Percentiles rank a stretch among this genome's conserved stretches.
Evolutionary conservation across 2,113 vertebrate species (phyloP).

Genomic region (Vulpes ferrilata): DNA sequence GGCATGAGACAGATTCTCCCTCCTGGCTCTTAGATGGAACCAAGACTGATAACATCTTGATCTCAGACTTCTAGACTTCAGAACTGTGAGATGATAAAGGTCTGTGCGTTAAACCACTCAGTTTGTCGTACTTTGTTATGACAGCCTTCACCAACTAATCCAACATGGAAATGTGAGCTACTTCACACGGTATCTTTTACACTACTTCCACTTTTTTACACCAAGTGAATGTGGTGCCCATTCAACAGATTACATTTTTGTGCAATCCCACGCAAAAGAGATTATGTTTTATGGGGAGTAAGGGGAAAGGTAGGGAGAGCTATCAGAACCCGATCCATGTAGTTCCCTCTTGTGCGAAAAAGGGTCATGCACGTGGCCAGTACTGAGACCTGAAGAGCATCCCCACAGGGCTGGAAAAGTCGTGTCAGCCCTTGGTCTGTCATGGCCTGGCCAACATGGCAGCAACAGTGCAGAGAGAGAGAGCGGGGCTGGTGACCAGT

Average conservation of each 20-base stretch:
- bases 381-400: slow-evolving; percentile 81
- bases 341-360: not conserved
- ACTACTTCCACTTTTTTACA: not conserved
- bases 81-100: not conserved
- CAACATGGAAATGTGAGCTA: not conserved
- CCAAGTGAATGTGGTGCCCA: not conserved
- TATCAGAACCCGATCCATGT: not conserved
- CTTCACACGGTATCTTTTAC: not conserved
- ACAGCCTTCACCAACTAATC: not conserved
- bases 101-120: not conserved
- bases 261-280: not conserved
- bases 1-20: not conserved
- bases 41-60: not conserved
- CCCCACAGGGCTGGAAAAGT: slow-evolving; percentile 82
- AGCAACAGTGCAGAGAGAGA: slow-evolving; percentile 82
- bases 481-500: slow-evolving; percentile 55
- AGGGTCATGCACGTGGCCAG: not conserved
- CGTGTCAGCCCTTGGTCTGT: slow-evolving; percentile 67
- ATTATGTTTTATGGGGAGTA: not conserved
- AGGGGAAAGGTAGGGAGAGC: not conserved
- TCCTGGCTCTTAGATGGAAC: not conserved
- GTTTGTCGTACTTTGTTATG: not conserved
- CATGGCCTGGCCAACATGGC: slow-evolving; percentile 53
- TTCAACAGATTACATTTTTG: not conserved
- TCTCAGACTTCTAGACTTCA: not conserved